A percentile compares a stretch with the other conserved stretches of the same genome.
Evolutionary conservation across 2,113 vertebrate genomes (phyloP).

Genomic region (Urocolius indicus): DNA sequence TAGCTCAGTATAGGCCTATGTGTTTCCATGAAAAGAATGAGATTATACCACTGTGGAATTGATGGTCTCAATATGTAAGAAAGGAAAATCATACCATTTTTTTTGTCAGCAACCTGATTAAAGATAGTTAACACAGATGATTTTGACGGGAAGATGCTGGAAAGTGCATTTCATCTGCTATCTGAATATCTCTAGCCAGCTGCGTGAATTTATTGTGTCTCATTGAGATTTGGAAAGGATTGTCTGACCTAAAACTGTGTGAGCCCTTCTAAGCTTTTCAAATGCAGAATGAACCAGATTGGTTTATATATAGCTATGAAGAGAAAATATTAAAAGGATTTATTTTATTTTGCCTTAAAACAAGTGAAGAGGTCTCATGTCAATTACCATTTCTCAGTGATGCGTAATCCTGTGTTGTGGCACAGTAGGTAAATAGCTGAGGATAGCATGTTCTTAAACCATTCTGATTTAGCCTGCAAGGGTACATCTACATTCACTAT

Average conservation of each 20-base stretch:
- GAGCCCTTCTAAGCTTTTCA: neutral
- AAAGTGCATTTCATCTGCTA: neutral
- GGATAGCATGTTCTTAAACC: neutral
- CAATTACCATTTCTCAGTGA: neutral
- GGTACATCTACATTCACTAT: neutral
- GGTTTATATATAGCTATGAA: neutral
- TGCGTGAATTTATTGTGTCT: neutral
- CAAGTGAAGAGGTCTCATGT: neutral
- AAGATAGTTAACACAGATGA: neutral
- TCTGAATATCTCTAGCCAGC: neutral
- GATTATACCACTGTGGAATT: neutral
- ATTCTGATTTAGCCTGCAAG: neutral
- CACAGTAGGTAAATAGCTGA: neutral
- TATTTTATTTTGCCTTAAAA: neutral
- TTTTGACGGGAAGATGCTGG: neutral
- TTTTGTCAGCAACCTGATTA: neutral
- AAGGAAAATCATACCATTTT: neutral
- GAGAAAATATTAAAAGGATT: neutral
- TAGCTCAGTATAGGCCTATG: neutral
- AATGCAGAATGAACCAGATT: neutral
- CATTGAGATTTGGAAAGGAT: neutral
- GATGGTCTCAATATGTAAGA: neutral
- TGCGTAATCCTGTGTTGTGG: neutral
- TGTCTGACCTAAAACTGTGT: neutral
- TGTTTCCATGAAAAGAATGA: neutral